Evolutionary conservation across 2,113 vertebrate species (phyloP).

Genomic region (Taxidea taxus): DNA sequence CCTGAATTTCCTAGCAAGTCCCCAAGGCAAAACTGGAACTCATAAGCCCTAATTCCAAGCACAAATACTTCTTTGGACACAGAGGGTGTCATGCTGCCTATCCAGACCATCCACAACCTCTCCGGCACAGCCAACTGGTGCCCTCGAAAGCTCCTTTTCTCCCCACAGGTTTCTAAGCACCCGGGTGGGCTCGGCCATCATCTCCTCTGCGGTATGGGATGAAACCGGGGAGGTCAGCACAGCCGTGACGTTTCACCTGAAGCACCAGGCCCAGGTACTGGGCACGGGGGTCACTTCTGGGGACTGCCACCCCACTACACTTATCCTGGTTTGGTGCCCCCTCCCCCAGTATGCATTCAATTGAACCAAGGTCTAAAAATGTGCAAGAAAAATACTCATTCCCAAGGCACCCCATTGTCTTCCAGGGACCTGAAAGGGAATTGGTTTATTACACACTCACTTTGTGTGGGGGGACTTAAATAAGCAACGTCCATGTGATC

Average conservation of each 20-base stretch:
- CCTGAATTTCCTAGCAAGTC: neutral
- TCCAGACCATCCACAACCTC: neutral
- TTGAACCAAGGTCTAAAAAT: neutral
- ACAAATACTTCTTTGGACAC: neutral
- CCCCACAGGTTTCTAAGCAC: slow-evolving; percentile 83
- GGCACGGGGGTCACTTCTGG: neutral
- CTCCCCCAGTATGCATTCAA: neutral
- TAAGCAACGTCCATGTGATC: no score
- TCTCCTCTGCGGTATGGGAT: slow-evolving; percentile 87
- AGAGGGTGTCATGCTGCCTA: neutral
- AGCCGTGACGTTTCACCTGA: slow-evolving; percentile 87
- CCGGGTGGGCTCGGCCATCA: slow-evolving; percentile 88
- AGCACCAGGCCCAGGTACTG: slow-evolving; percentile 84
- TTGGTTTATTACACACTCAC: neutral
- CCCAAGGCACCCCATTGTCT: neutral
- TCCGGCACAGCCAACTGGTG: neutral
- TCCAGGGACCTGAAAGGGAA: neutral
- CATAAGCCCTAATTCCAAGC: neutral
- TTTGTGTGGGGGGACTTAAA: neutral
- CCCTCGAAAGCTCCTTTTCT: neutral
- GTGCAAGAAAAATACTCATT: neutral
- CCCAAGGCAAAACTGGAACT: neutral
- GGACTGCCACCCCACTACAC: neutral
- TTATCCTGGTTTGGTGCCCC: neutral
- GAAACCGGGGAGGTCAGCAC: slow-evolving; percentile 84